Evolutionary conservation across 2,113 vertebrate genomes (phyloP), one percentile per base, ranked within the genome.

Genomic region (Rhabdomys dilectus): DNA sequence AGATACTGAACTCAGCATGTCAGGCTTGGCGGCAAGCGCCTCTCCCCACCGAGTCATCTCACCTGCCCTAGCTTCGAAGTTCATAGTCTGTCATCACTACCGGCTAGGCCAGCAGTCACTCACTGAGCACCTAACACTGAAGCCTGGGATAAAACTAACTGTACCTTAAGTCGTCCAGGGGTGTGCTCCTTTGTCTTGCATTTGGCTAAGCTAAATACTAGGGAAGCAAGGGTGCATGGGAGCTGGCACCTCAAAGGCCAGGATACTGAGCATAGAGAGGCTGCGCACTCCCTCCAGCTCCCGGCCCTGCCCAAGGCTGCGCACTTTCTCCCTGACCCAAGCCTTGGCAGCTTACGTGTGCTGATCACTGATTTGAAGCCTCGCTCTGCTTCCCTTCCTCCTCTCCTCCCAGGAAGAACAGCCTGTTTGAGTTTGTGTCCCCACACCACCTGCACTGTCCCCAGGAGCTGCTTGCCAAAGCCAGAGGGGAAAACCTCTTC

Each of bases 391-490:
- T 1, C 1, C 1, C 0, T 5, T 62, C 56, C 45, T 34, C 29
- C 3, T 4, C 31, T 39, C 56, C 60, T 72, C 94, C 6, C 19
- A 99, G 99, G 99, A 99, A 98, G 96, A 99, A 99, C 97, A 98
- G 98, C 36, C n/a, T 99, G 12, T 97, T 96, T 53, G 98, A 99
- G 70, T 99, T 99, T 88, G 98, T 99, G 73, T 99, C 99, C 0
- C 99, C 99, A 96, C 99, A 98, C 1, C 98, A 98, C 34, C 98
- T 98, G 7, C 97, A 98, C 62, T 99, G 99, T 78, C 99, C 99
- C 0, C 87, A 96, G 82, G 98, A 99, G 98, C 98, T 99, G 87
- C 99, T 99, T 36, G 97, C 98, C 89, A 98, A 98, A 88, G 99
- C 99, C 97, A 98, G 96, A 0, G 99, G 99, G 45, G 98, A 98